A percentile compares a stretch with the other conserved stretches of the same genome.
phyloP scores from a whole-genome alignment of 2,797 vertebrate species.

The Myripristis murdjan region DNA sequence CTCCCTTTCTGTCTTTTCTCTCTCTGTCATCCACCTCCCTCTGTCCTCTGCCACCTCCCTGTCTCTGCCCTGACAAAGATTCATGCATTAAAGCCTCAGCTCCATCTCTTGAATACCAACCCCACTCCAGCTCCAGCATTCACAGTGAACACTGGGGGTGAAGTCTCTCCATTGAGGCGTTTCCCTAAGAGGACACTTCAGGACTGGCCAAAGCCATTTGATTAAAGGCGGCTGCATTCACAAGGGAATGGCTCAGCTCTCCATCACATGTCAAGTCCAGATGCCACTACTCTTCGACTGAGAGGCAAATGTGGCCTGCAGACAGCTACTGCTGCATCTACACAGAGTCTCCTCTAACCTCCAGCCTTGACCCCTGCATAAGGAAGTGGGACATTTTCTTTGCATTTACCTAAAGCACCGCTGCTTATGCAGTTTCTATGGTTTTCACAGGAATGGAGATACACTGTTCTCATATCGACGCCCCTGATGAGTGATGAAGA shows the following conservation, averaged over 20 bases:
- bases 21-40: not conserved
- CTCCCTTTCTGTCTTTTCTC: conserved; percentile 2
- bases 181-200: conserved; percentile 1
- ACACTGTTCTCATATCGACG: too few relatives aligned
- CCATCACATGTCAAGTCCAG: not conserved
- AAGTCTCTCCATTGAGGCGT: conserved; percentile 22
- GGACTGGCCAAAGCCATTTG: not conserved
- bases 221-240: not conserved
- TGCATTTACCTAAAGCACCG: not conserved
- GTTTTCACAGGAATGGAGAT: not conserved
- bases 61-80: conserved; percentile 45
- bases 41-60: conserved; percentile 21
- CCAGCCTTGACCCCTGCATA: not conserved
- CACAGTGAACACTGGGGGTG: conserved; percentile 20
- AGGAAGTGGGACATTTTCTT: not conserved
- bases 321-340: not conserved
- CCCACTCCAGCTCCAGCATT: conserved; percentile 4
- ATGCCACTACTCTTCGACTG: not conserved
- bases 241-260: not conserved
- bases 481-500: not conserved
- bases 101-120: conserved; percentile 50
- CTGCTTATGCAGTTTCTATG: not conserved
- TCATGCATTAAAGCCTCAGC: conserved; percentile 38
- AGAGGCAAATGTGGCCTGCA: not conserved
- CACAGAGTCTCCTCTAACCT: not conserved